A percentile compares a stretch with the other conserved stretches of the same genome.
Conservation (phyloP, 2,888 invertebrate species). For the Thecocarcelia acutangulata region DNA sequence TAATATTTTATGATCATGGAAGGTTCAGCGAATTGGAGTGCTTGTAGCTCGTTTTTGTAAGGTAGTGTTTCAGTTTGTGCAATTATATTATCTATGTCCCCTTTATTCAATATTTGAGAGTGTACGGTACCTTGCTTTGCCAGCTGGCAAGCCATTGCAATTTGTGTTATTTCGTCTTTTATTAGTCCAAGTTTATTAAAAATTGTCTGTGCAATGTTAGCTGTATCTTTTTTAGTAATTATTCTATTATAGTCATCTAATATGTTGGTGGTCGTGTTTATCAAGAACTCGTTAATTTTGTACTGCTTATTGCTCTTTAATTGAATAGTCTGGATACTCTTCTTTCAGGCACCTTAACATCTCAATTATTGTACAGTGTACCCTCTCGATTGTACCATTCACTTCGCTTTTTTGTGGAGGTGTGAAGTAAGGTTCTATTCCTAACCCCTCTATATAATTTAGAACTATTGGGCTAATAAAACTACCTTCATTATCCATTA, state of each 20-base stretch:
- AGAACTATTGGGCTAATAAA: conserved; percentile 24
- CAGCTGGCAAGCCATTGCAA: conserved; percentile 50
- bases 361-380: conserved; percentile 15
- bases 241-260: conserved; percentile 31
- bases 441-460: neutral
- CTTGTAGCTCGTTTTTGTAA: conserved; percentile 67
- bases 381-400: conserved; percentile 11
- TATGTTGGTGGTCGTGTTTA: conserved; percentile 25
- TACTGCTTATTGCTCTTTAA: conserved; percentile 29
- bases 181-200: conserved; percentile 38
- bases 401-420: conserved; percentile 7
- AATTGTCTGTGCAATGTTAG: conserved; percentile 24
- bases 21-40: conserved; percentile 67
- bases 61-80: conserved; percentile 66
- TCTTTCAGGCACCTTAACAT: conserved; percentile 8
- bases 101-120: conserved; percentile 63
- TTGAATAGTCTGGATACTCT: neutral
- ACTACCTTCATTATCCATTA: conserved; percentile 27
- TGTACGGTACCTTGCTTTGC: conserved; percentile 66
- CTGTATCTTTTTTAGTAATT: neutral
- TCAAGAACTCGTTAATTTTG: conserved; percentile 30
- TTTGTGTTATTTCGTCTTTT: conserved; percentile 56
- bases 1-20: conserved; percentile 63
- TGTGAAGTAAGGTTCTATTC: conserved; percentile 4
- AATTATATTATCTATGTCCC: conserved; percentile 62